Evolutionary conservation across 2,888 invertebrate genomes (phyloP).

Genomic region (Elysia crispata): DNA sequence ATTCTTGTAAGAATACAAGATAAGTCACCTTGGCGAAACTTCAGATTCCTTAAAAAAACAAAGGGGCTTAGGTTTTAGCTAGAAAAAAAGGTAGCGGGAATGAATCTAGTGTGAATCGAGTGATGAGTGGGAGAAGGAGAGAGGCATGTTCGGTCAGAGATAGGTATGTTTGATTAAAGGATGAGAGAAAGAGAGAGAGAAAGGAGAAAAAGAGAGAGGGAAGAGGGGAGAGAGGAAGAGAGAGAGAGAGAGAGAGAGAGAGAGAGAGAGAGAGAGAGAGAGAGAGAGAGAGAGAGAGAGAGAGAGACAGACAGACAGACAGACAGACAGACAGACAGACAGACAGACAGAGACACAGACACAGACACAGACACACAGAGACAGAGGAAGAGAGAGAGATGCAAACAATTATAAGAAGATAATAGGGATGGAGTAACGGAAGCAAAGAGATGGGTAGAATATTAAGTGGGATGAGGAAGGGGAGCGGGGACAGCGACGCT

Average conservation of each 20-base stretch:
- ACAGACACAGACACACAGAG: not conserved
- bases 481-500: no score
- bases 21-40: no score
- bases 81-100: not conserved
- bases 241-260: not conserved
- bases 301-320: not conserved
- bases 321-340: not conserved
- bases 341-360: not conserved
- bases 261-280: not conserved
- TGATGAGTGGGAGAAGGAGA: not conserved
- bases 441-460: no score
- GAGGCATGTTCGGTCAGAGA: no score
- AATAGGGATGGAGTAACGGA: no score
- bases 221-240: no score
- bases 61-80: no score
- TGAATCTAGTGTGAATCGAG: no score
- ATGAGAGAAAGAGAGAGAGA: not conserved
- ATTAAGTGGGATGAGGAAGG: no score
- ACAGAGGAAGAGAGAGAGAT: not conserved
- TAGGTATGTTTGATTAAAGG: not conserved
- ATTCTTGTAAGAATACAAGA: no score
- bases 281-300: conserved; percentile 13
- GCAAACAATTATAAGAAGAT: no score
- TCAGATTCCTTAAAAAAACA: no score
- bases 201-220: not conserved